These are phyloP conservation scores for Otis tarda DNA, from an alignment of 2,113 vertebrate species.

Conservation along the genomic window DNA sequence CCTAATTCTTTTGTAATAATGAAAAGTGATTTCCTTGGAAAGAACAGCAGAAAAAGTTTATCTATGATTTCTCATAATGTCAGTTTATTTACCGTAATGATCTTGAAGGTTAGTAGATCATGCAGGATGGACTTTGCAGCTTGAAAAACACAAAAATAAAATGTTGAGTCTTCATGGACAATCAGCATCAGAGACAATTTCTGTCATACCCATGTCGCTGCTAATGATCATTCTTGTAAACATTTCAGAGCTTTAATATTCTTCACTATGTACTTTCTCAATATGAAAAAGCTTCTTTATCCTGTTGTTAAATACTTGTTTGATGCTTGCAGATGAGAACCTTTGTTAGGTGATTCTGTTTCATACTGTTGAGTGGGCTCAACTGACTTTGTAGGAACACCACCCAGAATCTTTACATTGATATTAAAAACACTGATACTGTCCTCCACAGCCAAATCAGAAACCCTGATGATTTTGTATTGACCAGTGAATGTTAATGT, in stretches of 20 bases:
- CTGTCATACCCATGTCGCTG: background rate
- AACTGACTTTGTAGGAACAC: background rate
- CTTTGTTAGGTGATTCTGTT: background rate
- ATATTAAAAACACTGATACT: background rate
- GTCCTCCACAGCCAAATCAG: background rate
- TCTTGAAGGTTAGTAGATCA: background rate
- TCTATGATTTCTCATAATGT: background rate
- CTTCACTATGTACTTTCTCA: background rate
- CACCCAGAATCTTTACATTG: background rate
- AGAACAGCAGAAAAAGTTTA: background rate
- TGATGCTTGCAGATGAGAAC: background rate
- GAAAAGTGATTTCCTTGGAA: background rate
- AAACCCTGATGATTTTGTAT: background rate
- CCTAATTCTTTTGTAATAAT: background rate
- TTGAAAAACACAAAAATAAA: background rate
- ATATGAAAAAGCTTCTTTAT: background rate
- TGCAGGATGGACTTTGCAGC: background rate
- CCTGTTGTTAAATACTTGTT: background rate
- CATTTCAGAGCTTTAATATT: background rate
- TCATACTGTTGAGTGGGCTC: background rate
- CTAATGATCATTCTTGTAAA: background rate
- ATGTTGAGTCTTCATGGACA: background rate
- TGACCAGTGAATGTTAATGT: background rate
- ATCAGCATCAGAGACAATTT: background rate
- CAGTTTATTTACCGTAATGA: background rate